These are phyloP conservation scores for Nephrotoma appendiculata DNA, from an alignment of 2,888 invertebrate species.

Conservation along the genomic window DNA sequence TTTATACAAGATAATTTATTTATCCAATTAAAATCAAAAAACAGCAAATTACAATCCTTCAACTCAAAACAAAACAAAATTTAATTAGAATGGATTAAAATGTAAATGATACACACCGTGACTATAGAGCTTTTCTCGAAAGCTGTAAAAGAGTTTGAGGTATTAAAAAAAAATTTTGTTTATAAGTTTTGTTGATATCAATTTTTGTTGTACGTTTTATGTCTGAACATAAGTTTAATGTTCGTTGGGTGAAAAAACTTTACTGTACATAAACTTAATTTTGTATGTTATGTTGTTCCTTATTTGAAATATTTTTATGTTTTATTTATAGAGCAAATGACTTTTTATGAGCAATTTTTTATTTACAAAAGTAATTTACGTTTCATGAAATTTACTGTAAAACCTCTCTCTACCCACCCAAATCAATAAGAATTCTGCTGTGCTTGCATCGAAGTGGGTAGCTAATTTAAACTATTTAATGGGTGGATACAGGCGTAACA, in stretches of 20 bases:
- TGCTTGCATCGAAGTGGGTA: too few species aligned
- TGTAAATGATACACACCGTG: neutral
- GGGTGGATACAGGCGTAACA: too few species aligned
- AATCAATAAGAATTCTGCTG: too few species aligned
- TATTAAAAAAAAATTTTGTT: neutral
- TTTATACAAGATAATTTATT: neutral
- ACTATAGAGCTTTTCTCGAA: neutral
- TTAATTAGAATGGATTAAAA: neutral
- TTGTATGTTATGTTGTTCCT: neutral
- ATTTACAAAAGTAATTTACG: too few species aligned
- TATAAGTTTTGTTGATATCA: neutral
- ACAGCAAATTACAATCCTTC: neutral
- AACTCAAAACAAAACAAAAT: neutral
- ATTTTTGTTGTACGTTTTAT: neutral
- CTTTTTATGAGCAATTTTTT: too few species aligned
- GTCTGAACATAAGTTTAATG: neutral
- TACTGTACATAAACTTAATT: neutral
- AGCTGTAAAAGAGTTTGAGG: neutral
- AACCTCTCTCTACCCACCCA: too few species aligned
- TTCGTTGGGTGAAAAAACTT: neutral
- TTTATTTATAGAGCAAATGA: neutral
- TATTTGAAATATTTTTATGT: neutral
- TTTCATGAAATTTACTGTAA: too few species aligned
- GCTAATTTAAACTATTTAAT: too few species aligned
- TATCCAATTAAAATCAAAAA: neutral